Conservation (phyloP, 1,140 invertebrate genomes). For the Idris sp. region DNA sequence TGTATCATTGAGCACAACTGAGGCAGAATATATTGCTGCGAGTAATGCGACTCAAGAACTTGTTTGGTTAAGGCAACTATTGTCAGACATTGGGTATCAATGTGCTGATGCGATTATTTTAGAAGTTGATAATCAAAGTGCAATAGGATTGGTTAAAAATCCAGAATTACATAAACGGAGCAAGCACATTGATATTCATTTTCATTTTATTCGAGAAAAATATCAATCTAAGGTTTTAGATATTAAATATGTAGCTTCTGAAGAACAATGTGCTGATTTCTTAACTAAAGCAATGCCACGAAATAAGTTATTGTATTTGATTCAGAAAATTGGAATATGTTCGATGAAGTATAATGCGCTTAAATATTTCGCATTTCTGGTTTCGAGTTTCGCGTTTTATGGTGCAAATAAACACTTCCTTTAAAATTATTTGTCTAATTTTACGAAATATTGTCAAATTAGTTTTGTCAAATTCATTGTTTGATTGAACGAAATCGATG, state of each 20-base stretch:
- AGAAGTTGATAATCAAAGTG: conserved; percentile 69
- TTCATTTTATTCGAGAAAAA: conserved; percentile 68
- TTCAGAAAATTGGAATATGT: conserved; percentile 13
- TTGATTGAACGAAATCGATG: too few relatives aligned
- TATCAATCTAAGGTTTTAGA: conserved; percentile 28
- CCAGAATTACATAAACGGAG: too few relatives aligned
- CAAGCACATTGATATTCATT: too few relatives aligned
- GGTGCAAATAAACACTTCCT: too few relatives aligned
- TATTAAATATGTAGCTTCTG: conserved; percentile 42
- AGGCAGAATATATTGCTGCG: too few relatives aligned
- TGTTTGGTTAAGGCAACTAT: conserved; percentile 69
- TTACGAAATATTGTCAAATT: too few relatives aligned
- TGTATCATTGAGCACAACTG: too few relatives aligned
- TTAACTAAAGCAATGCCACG: conserved; percentile 52
- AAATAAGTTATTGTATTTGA: conserved; percentile 22
- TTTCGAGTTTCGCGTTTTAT: too few relatives aligned
- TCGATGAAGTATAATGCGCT: background rate
- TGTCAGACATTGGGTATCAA: conserved; percentile 39
- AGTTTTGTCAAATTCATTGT: too few relatives aligned
- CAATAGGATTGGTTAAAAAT: conserved; percentile 70
- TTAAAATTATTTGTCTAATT: too few relatives aligned
- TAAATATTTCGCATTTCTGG: too few relatives aligned
- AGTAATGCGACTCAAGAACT: too few relatives aligned
- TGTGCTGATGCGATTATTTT: conserved; percentile 41
- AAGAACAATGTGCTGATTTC: conserved; percentile 56